phyloP scores from a whole-genome alignment of 1,140 invertebrate species.

The Oncopodura yosiiana region DNA sequence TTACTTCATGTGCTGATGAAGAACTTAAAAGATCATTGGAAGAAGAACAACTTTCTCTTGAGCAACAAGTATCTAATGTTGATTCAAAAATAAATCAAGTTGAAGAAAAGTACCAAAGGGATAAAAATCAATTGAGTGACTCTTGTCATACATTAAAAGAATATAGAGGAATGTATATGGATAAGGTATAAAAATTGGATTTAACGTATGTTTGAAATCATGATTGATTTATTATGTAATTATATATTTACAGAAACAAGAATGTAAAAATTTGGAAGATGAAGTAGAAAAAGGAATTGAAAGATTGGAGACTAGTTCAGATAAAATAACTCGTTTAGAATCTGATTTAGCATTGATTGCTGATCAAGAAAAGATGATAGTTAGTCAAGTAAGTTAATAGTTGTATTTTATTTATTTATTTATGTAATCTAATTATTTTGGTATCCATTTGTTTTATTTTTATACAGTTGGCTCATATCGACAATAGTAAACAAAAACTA shows the following conservation, averaged over 20 bases:
- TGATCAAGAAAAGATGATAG: constrained; percentile 32
- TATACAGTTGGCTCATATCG: constrained; percentile 32
- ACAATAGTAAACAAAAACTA: constrained; percentile 34
- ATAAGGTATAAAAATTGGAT: background rate
- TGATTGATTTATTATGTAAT: background rate
- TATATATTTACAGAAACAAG: constrained; percentile 6
- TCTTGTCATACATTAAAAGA: constrained; percentile 6
- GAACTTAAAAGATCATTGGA: constrained; percentile 6
- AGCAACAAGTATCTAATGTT: constrained; percentile 10
- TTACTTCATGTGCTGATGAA: constrained; percentile 16
- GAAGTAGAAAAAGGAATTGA: constrained; percentile 22
- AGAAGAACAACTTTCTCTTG: constrained; percentile 10
- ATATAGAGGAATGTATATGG: background rate
- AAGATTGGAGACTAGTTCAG: constrained; percentile 23
- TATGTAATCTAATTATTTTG: too few relatives aligned
- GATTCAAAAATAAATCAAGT: constrained; percentile 3
- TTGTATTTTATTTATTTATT: too few relatives aligned
- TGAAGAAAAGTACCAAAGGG: constrained; percentile 2
- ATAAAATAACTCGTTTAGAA: constrained; percentile 28
- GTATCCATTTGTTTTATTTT: too few relatives aligned
- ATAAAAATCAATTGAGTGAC: background rate
- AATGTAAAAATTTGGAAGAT: constrained; percentile 17
- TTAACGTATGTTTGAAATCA: background rate
- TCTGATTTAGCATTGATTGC: constrained; percentile 27
- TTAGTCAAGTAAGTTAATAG: too few relatives aligned